Evolutionary conservation across 2,888 invertebrate species (phyloP).

Genomic region (Pollenia angustigena): DNA sequence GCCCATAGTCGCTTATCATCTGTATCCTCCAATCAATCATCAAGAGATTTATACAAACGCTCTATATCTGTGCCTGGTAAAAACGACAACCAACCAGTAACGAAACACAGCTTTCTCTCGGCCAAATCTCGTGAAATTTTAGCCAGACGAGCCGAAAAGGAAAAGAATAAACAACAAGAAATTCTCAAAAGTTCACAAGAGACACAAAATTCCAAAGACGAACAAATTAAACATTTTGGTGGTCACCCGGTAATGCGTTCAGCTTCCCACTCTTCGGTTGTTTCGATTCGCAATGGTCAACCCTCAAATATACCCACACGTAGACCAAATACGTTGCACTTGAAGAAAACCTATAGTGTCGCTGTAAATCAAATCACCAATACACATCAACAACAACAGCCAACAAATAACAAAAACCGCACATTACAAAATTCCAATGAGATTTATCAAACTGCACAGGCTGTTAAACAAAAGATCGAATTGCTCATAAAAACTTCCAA

Average conservation of each 20-base stretch:
- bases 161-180: conserved; percentile 78
- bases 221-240: conserved; percentile 67
- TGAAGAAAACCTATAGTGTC: conserved; percentile 77
- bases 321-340: conserved; percentile 81
- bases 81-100: conserved; percentile 64
- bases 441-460: conserved; percentile 78
- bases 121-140: conserved; percentile 84
- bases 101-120: conserved; percentile 83
- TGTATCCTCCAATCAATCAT: conserved; percentile 82
- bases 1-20: conserved; percentile 82
- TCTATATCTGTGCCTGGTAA: conserved; percentile 82
- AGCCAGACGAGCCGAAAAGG: conserved; percentile 83
- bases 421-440: conserved; percentile 74
- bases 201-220: conserved; percentile 66
- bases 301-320: conserved; percentile 83
- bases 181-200: conserved; percentile 72
- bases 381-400: conserved; percentile 51
- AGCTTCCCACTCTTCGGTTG: conserved; percentile 80
- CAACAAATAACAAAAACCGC: conserved; percentile 69
- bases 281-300: conserved; percentile 78
- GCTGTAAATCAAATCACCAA: conserved; percentile 52
- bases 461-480: conserved; percentile 82
- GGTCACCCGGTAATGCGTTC: conserved; percentile 78
- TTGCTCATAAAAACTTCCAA: conserved; percentile 79
- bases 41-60: conserved; percentile 83